Base-by-base conservation (phyloP, 1,140 invertebrate species). In the Aporrectodea caliginosa region DNA sequence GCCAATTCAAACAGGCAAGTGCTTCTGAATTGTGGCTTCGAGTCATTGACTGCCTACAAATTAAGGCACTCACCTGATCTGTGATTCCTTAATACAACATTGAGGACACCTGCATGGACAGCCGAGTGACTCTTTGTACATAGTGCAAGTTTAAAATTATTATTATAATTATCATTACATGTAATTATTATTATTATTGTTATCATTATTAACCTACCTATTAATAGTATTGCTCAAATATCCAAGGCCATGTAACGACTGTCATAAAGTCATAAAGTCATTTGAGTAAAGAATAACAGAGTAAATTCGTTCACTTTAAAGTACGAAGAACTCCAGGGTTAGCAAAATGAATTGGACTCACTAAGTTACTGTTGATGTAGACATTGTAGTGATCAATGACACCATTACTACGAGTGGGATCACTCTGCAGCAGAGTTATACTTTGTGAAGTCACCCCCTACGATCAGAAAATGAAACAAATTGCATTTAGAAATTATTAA, bases 301-400 rank as follows among this genome's bases (percentile, higher is more conserved):
- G 14, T 68, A 68, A 16, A 16, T 16, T 68, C 14, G 58, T 16
- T 68, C 27, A 16, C 27, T 16, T 16, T 68, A 68, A 16, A 68
- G 27, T 68, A 16, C 14, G 27, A 68, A 68, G 14, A 16, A 68
- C 14, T 68, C 27, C 14, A 16, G 14, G 14, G 58, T 14, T 16
- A 68, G 14, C 14, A 68, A 68, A 16, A 72, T 29, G 2, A 69
- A 27, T 33, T 27, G 31, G 16, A 84, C 85, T 81, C 76, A 87
- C 87, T 81, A 85, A 77, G 30, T 82, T 84, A 12, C 82, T 82
- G 82, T 86, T 85, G 16, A 86, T 82, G 2, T 84, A 75, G 32
- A 87, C 81, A 80, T 80, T 85, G 80, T 86, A 88, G 14, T 82
- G 78, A 29, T 78, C 81, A 58, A 88, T 84, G 0, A 84, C 70